These are phyloP conservation scores for Platycercus adscitus DNA, from an alignment of 2,113 vertebrate species.

Conservation along the genomic window DNA sequence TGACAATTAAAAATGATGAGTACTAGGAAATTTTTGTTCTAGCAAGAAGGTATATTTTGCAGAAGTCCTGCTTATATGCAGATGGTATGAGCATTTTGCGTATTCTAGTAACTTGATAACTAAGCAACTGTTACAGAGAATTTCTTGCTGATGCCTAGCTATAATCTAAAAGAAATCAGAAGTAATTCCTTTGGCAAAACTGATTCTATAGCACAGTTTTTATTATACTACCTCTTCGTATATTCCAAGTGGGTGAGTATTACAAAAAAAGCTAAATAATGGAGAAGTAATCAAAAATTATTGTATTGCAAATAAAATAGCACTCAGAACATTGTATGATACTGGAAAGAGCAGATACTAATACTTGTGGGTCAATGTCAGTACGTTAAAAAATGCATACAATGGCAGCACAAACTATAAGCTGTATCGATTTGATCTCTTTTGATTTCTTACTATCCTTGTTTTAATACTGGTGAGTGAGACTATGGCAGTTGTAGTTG, in stretches of 20 bases:
- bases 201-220: not conserved
- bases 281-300: not conserved
- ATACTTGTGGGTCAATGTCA: not conserved
- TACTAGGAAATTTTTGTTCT: conserved; percentile 49
- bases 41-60: conserved; percentile 15
- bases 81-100: conserved; percentile 19
- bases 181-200: conserved; percentile 4
- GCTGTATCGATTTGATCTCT: not conserved
- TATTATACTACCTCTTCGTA: not conserved
- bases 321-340: not conserved
- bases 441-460: not conserved
- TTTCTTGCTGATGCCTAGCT: conserved; percentile 57
- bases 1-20: conserved; percentile 61
- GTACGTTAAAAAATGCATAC: not conserved
- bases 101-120: conserved; percentile 48
- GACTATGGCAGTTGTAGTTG: not conserved
- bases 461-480: not conserved
- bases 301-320: not conserved
- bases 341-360: not conserved
- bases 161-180: conserved; percentile 4
- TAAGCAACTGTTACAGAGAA: conserved; percentile 49
- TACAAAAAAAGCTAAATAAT: not conserved
- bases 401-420: not conserved
- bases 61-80: conserved; percentile 40
- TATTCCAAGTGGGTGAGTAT: not conserved